A percentile compares a stretch with the other conserved stretches of the same genome.
Evolutionary conservation across 2,888 invertebrate genomes (phyloP).

Genomic region (Charanyca ferruginea): DNA sequence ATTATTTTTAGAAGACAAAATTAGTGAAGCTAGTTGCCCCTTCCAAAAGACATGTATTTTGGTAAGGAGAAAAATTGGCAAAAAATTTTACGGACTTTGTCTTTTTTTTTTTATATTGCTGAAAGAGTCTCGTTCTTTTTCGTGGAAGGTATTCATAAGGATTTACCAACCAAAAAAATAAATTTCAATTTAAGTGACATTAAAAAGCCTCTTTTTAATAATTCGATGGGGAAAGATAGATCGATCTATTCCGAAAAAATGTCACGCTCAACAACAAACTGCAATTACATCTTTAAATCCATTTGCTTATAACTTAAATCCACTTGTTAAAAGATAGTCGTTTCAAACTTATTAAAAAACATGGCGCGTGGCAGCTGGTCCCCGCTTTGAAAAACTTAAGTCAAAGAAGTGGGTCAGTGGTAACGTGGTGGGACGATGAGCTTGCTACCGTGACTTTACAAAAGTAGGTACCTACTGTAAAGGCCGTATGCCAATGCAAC

Average conservation of each 20-base stretch:
- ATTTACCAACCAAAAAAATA: neutral
- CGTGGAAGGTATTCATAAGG: too few relatives aligned
- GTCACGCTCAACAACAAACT: constrained; percentile 5
- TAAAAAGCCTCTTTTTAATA: neutral
- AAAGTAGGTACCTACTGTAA: neutral
- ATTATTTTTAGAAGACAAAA: too few relatives aligned
- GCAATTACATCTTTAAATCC: constrained; percentile 47
- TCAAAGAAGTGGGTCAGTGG: constrained; percentile 28
- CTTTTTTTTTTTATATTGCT: too few relatives aligned
- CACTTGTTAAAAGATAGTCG: constrained; percentile 34
- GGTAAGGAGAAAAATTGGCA: too few relatives aligned
- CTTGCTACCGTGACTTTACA: neutral
- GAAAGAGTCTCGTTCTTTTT: too few relatives aligned
- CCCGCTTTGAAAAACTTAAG: constrained; percentile 30
- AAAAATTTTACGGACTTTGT: too few relatives aligned
- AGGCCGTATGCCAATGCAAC: too few relatives aligned
- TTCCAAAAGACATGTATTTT: too few relatives aligned
- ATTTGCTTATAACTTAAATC: constrained; percentile 42
- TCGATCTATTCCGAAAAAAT: neutral
- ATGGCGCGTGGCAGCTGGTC: constrained; percentile 19
- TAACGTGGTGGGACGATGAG: neutral
- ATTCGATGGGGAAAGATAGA: neutral
- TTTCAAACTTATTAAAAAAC: constrained; percentile 43
- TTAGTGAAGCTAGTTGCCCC: too few relatives aligned
- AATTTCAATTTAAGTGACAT: neutral